Evolutionary conservation across 1,140 invertebrate species (phyloP).

Genomic region (Calosoma granatense): DNA sequence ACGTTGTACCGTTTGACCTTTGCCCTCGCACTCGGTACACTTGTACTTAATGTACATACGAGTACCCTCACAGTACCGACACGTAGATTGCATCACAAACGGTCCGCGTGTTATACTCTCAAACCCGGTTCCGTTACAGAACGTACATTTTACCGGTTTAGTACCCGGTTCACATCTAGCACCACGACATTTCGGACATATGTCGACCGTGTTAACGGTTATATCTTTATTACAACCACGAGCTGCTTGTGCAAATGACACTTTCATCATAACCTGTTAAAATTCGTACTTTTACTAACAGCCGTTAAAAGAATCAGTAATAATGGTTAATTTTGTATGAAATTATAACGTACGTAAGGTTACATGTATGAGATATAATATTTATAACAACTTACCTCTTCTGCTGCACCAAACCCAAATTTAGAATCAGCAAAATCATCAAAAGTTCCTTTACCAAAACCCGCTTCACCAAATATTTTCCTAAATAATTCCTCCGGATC

Average conservation of each 20-base stretch:
- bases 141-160: constrained; percentile 73
- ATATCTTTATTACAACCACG: constrained; percentile 92
- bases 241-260: constrained; percentile 93
- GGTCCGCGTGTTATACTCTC: constrained; percentile 85
- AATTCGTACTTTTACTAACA: too few relatives aligned
- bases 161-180: constrained; percentile 76
- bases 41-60: constrained; percentile 81
- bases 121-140: constrained; percentile 97
- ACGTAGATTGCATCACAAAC: constrained; percentile 95
- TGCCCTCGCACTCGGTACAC: constrained; percentile 87
- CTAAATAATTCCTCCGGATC: constrained; percentile 95
- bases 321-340: constrained; percentile 13
- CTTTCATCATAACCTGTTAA: constrained; percentile 69
- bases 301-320: too few relatives aligned
- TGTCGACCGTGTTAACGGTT: constrained; percentile 84
- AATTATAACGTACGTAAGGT: constrained; percentile 14
- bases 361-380: constrained; percentile 4
- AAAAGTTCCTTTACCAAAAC: constrained; percentile 48
- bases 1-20: constrained; percentile 82
- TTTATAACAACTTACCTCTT: constrained; percentile 56
- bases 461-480: constrained; percentile 76
- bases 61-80: constrained; percentile 84
- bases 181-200: constrained; percentile 83
- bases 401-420: constrained; percentile 83
- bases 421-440: constrained; percentile 77